A percentile compares a stretch with the other conserved stretches of the same genome.
Conservation (phyloP, 2,113 vertebrate genomes). For the Gadus macrocephalus region DNA sequence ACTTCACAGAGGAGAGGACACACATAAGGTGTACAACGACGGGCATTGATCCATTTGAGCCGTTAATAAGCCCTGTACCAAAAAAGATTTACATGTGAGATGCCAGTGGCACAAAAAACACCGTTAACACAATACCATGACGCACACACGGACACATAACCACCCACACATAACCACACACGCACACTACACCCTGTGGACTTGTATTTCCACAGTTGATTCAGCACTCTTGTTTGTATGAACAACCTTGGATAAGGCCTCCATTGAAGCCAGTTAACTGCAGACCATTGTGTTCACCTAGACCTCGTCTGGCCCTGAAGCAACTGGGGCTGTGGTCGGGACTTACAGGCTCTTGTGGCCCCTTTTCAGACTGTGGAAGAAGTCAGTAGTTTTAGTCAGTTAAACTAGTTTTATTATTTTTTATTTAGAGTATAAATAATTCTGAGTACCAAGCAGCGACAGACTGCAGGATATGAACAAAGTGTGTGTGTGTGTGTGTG, state of each 20-base stretch:
- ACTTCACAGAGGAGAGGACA: conserved; percentile 28
- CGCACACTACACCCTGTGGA: conserved; percentile 21
- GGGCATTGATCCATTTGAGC: conserved; percentile 16
- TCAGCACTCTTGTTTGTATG: conserved; percentile 54
- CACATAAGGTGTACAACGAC: conserved; percentile 34
- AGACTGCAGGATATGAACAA: conserved; percentile 43
- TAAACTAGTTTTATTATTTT: conserved; percentile 45
- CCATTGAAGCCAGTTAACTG: conserved; percentile 52
- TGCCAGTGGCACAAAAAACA: conserved; percentile 43
- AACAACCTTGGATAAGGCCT: conserved; percentile 41
- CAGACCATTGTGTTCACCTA: conserved; percentile 49
- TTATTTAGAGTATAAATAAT: conserved; percentile 40
- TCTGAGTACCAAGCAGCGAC: conserved; percentile 30
- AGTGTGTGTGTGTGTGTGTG: too few relatives aligned
- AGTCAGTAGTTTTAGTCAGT: conserved; percentile 14
- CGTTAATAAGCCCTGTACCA: conserved; percentile 38
- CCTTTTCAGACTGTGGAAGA: conserved; percentile 17
- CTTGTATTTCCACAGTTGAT: conserved; percentile 58
- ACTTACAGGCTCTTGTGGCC: conserved; percentile 7
- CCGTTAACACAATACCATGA: conserved; percentile 14
- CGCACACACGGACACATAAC: conserved; percentile 11
- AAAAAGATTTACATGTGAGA: conserved; percentile 33
- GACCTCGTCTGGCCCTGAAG: conserved; percentile 42
- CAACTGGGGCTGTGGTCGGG: conserved; percentile 35
- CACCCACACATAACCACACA: conserved; percentile 1